These are phyloP conservation scores for Coranthus polyacanthus DNA, from an alignment of 2,797 vertebrate species.

Conservation along the genomic window DNA sequence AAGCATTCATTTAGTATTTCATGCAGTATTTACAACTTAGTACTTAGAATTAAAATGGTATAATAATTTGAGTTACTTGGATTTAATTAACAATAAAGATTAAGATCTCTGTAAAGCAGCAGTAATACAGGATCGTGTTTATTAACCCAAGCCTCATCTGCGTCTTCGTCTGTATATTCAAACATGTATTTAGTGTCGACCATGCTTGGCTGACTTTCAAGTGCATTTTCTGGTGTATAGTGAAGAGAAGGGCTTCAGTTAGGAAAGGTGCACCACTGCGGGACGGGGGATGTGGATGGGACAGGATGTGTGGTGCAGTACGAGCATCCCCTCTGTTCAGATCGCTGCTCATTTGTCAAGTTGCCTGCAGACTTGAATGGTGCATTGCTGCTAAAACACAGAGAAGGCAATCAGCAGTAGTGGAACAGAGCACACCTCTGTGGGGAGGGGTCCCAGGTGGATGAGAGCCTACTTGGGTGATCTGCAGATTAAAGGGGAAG, in stretches of 20 bases:
- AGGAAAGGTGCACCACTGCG: conserved; percentile 77
- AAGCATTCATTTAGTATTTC: background rate
- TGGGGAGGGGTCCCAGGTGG: conserved; percentile 76
- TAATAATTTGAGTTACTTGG: background rate
- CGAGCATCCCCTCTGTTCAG: conserved; percentile 79
- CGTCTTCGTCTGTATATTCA: conserved; percentile 14
- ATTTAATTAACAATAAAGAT: background rate
- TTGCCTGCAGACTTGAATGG: conserved; percentile 87
- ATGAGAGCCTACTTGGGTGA: conserved; percentile 57
- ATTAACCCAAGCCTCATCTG: too few species aligned
- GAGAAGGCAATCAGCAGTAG: conserved; percentile 76
- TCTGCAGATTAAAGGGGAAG: conserved; percentile 42
- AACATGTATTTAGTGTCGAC: conserved; percentile 13
- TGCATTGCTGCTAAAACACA: conserved; percentile 87
- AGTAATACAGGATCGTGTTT: background rate
- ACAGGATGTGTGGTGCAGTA: conserved; percentile 85
- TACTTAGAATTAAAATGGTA: background rate
- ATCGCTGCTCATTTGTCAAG: conserved; percentile 87
- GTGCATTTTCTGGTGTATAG: conserved; percentile 41
- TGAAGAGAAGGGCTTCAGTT: conserved; percentile 54
- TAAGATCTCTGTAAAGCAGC: background rate
- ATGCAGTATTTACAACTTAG: background rate
- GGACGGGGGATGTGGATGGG: conserved; percentile 73
- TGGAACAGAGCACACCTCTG: conserved; percentile 71
- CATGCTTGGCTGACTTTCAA: conserved; percentile 52